Conservation (phyloP, 2,113 vertebrate species). For the Brachypodius melanocephalos region DNA sequence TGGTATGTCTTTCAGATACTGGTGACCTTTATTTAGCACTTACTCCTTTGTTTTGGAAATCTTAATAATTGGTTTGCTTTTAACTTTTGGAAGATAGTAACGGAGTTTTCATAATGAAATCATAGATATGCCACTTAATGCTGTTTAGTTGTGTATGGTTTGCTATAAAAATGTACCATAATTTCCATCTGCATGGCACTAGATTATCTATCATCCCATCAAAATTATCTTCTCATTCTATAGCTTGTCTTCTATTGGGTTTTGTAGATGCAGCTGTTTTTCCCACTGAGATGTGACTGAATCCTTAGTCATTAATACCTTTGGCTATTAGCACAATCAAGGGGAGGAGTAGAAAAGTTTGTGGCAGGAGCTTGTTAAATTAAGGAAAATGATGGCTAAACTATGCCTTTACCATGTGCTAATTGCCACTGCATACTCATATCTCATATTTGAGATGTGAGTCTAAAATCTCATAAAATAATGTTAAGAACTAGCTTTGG, state of each 20-base stretch:
- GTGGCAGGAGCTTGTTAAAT: not conserved
- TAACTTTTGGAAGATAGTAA: not conserved
- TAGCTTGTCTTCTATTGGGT: not conserved
- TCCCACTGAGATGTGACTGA: not conserved
- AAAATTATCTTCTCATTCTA: not conserved
- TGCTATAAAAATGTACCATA: not conserved
- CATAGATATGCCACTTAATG: not conserved
- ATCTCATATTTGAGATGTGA: rapidly evolving
- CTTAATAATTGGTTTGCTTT: not conserved
- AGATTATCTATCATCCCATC: not conserved
- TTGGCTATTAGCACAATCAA: not conserved
- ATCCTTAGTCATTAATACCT: not conserved
- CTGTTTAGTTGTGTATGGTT: not conserved
- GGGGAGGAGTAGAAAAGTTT: not conserved
- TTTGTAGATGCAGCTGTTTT: not conserved
- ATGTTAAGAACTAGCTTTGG: not conserved
- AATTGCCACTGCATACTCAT: not conserved
- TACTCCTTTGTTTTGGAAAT: not conserved
- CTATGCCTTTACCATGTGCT: not conserved
- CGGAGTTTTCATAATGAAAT: not conserved
- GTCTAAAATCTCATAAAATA: not conserved
- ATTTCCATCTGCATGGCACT: not conserved
- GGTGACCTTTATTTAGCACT: not conserved
- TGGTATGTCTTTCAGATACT: conserved; percentile 73
- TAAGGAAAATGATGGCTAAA: not conserved